phyloP scores from a whole-genome alignment of 2,888 invertebrate genomes.

The Embidobia sp. region DNA sequence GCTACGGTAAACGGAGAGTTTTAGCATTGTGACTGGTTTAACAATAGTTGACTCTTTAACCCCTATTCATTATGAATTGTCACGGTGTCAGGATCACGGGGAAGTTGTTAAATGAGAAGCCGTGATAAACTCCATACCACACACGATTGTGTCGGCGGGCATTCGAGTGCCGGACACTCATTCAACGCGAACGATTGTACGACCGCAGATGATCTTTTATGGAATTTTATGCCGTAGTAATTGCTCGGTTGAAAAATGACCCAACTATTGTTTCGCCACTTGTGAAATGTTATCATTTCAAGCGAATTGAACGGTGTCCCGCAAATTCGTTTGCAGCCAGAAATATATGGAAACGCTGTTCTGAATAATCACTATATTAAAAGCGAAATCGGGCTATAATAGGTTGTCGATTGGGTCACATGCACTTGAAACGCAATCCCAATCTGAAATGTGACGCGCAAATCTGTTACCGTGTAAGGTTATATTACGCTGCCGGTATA shows the following conservation, averaged over 20 bases:
- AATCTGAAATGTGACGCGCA: no score
- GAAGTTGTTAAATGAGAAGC: conserved; percentile 48
- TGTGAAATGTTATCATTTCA: conserved; percentile 19
- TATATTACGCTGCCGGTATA: no score
- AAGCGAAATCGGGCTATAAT: no score
- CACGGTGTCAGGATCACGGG: conserved; percentile 43
- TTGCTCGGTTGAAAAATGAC: conserved; percentile 22
- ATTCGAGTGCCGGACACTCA: conserved; percentile 26
- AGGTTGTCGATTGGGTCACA: no score
- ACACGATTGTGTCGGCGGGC: conserved; percentile 32
- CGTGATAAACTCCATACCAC: conserved; percentile 41
- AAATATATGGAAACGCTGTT: no score
- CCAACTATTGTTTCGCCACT: conserved; percentile 12
- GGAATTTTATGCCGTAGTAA: conserved; percentile 33
- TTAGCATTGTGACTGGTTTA: conserved; percentile 23
- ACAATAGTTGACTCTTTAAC: conserved; percentile 53
- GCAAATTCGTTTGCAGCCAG: no score
- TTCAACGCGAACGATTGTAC: conserved; percentile 46
- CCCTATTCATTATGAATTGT: conserved; percentile 49
- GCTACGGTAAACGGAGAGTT: conserved; percentile 5
- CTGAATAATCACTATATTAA: no score
- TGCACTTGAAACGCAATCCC: no score
- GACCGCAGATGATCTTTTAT: conserved; percentile 43
- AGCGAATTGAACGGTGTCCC: neutral
- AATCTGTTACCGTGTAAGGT: no score